Conservation (phyloP, 2,113 vertebrate genomes). For the Chionodraco myersi region DNA sequence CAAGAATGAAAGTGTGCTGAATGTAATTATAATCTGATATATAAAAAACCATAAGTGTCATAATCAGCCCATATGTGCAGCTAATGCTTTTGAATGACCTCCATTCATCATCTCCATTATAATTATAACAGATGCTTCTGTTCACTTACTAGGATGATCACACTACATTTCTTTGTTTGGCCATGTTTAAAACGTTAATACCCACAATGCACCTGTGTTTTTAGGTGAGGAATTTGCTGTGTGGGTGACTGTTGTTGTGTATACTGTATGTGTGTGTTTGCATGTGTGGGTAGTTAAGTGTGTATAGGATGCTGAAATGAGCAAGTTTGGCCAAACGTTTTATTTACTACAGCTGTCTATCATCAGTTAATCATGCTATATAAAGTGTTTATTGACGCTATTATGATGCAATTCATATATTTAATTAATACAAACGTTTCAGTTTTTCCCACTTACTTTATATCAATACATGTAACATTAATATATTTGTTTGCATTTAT, state of each 20-base stretch:
- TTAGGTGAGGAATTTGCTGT: not conserved
- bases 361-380: not conserved
- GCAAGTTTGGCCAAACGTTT: not conserved
- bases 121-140: too few species aligned
- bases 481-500: too few species aligned
- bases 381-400: not conserved
- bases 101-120: not conserved
- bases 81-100: not conserved
- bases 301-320: constrained; percentile 10
- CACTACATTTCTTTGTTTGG: not conserved
- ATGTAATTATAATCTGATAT: not conserved
- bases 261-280: not conserved
- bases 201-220: constrained; percentile 20
- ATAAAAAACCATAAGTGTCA: not conserved
- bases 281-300: not conserved
- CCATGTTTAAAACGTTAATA: not conserved
- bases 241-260: not conserved
- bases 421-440: not conserved
- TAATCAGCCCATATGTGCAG: not conserved
- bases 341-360: constrained; percentile 1
- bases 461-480: too few species aligned
- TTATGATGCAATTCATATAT: not conserved
- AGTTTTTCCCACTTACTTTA: too few species aligned
- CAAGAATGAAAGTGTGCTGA: not conserved
- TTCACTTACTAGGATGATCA: too few species aligned